Base-by-base conservation (phyloP, 2,113 vertebrate genomes). In the Aplodontia rufa region DNA sequence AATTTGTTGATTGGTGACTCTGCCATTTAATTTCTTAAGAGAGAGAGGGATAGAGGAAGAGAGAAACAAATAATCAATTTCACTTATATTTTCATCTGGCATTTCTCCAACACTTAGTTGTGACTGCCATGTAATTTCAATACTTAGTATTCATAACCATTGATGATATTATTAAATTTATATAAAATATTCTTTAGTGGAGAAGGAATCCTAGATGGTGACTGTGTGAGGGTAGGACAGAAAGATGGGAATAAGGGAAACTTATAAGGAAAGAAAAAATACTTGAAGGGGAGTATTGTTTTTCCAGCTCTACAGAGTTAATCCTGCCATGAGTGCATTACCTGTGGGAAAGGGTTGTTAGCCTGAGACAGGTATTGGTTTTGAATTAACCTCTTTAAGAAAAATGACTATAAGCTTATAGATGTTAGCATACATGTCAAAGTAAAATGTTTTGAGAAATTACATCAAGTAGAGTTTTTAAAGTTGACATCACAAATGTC, bases 81-180 rank as follows among this genome's bases (percentile, higher is more conserved):
- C n/a, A n/a, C n/a, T n/a, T n/a, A n/a, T n/a, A n/a, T n/a, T n/a
- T n/a, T n/a, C n/a, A n/a, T n/a, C n/a, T n/a, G n/a, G n/a, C n/a
- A n/a, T n/a, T n/a, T n/a, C n/a, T n/a, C n/a, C n/a, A n/a, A n/a
- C n/a, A n/a, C n/a, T n/a, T n/a, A n/a, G n/a, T n/a, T n/a, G n/a
- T n/a, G n/a, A n/a, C 4, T 78, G 64, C 24, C 40, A 93, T 66
- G 83, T 90, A 66, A 66, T 78, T 58, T 60, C 24, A 22, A 66
- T 42, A 76, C 58, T 86, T 80, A 85, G 71, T 71, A 76, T 32
- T 2, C 9, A 82, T 51, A 71, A 51, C 87, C 14, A 81, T 30
- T 91, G 35, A 80, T 62, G 53, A 40, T 68, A 19, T 42, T 79
- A 88, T 51, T 74, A 91, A 95, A 91, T 85, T 75, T 12, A 81